A percentile compares a stretch with the other conserved stretches of the same genome.
Conservation (phyloP, 2,888 invertebrate species). For the Chorisops tibialis region DNA sequence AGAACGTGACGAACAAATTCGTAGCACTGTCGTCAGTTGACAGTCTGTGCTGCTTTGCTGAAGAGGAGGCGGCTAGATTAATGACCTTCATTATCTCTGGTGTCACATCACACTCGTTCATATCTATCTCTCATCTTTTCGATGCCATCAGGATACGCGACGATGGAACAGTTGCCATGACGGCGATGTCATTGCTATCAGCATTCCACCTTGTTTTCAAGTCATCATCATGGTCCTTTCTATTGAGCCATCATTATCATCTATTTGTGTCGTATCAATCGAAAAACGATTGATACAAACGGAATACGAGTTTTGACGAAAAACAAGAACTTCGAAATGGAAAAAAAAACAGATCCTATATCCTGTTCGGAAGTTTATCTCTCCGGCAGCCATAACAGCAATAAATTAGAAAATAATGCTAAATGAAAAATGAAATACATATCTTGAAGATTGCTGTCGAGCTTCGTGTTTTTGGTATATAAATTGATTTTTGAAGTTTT, state of each 20-base stretch:
- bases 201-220: no score
- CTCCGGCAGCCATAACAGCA: not conserved
- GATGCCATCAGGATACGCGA: not conserved
- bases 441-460: no score
- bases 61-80: slow-evolving; percentile 23
- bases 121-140: slow-evolving; percentile 11
- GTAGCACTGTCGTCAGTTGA: not conserved
- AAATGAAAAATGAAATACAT: slow-evolving; percentile 20
- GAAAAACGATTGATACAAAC: slow-evolving; percentile 19
- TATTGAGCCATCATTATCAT: slow-evolving; percentile 11
- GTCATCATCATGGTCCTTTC: no score
- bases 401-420: not conserved
- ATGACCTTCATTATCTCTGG: slow-evolving; percentile 27
- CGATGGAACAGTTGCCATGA: no score
- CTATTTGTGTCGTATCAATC: slow-evolving; percentile 15
- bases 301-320: not conserved
- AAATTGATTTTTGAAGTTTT: not conserved
- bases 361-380: not conserved
- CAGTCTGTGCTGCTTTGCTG: not conserved
- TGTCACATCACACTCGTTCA: slow-evolving; percentile 18
- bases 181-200: no score
- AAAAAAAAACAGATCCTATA: no score
- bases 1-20: slow-evolving; percentile 13
- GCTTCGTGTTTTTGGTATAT: not conserved
- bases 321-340: no score